Percentiles rank a stretch among this genome's conserved stretches.
phyloP scores from a whole-genome alignment of 2,888 invertebrate genomes.

The Rhagonycha fulva region DNA sequence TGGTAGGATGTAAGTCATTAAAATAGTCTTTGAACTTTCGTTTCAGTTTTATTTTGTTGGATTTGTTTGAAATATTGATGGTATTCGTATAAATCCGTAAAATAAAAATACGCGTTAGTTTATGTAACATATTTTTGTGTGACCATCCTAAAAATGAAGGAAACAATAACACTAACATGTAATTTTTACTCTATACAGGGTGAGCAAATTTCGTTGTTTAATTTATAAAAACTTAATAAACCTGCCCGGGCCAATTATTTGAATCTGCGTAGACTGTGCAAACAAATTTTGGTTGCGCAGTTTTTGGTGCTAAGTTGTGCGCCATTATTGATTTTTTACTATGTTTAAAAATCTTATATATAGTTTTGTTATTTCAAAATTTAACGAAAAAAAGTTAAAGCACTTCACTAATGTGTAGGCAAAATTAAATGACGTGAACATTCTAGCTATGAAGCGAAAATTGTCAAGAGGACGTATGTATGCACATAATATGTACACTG shows the following conservation, averaged over 20 bases:
- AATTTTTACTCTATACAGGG: not conserved
- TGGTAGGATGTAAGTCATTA: not conserved
- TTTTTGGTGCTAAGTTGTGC: not conserved
- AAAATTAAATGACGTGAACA: not conserved
- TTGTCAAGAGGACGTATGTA: no score
- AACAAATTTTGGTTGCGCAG: not conserved
- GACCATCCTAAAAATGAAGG: not conserved
- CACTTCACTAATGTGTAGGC: not conserved
- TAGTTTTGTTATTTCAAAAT: not conserved
- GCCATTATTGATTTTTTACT: not conserved
- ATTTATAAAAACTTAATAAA: not conserved
- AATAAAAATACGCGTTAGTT: not conserved
- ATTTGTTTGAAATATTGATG: not conserved
- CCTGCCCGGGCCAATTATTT: not conserved
- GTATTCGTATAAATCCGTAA: not conserved
- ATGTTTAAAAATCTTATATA: not conserved
- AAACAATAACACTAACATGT: not conserved
- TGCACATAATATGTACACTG: no score
- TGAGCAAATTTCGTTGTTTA: not conserved
- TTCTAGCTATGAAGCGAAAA: not conserved
- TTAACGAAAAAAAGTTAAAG: not conserved
- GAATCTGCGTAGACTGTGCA: not conserved
- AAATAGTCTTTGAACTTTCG: not conserved
- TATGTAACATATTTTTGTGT: not conserved
- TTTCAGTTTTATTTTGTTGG: not conserved